Conservation (phyloP, 2,888 invertebrate genomes). For the Drosophila planitibia region DNA sequence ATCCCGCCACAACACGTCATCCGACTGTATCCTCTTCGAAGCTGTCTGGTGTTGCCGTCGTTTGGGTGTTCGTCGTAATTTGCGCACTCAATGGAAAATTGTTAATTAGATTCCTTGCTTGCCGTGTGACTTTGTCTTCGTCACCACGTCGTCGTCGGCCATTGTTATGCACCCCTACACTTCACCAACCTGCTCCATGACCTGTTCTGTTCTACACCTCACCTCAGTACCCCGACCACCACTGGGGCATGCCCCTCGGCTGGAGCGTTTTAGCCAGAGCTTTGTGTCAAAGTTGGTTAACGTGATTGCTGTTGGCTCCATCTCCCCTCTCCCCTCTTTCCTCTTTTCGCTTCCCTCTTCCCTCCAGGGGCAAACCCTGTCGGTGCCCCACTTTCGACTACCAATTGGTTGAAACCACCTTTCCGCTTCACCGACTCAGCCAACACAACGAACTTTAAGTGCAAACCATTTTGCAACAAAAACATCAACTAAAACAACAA, state of each 20-base stretch:
- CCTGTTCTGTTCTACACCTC: background rate
- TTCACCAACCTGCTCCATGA: background rate
- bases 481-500: constrained; percentile 13
- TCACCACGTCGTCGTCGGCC: constrained; percentile 49
- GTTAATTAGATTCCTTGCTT: constrained; percentile 85
- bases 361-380: background rate
- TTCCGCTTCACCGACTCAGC: constrained; percentile 67
- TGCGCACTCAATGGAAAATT: constrained; percentile 85
- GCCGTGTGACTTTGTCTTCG: constrained; percentile 80
- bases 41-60: constrained; percentile 2
- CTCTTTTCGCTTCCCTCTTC: background rate
- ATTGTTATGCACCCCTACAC: constrained; percentile 55
- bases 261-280: constrained; percentile 65
- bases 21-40: background rate
- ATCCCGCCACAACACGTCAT: background rate
- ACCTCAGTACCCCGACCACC: background rate
- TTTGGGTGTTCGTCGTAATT: constrained; percentile 81
- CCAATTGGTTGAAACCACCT: constrained; percentile 64
- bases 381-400: constrained; percentile 6
- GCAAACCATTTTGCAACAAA: constrained; percentile 64
- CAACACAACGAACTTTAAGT: constrained; percentile 71
- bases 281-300: constrained; percentile 79
- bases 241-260: constrained; percentile 25
- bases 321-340: background rate
- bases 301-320: constrained; percentile 67